A percentile compares a stretch with the other conserved stretches of the same genome.
phyloP scores from a whole-genome alignment of 1,140 invertebrate species.

The Aphelinus atriplicis region DNA sequence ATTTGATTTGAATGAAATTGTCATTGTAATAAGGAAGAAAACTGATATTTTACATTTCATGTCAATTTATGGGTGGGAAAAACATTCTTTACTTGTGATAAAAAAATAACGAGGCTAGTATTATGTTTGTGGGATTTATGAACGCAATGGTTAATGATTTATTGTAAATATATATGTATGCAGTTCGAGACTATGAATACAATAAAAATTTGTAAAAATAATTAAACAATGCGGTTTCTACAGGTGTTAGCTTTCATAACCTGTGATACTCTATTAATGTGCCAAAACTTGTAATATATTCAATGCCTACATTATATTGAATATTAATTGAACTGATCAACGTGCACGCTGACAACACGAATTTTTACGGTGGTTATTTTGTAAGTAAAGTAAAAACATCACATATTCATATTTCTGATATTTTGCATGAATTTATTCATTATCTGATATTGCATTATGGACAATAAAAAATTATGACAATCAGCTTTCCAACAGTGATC shows the following conservation, averaged over 20 bases:
- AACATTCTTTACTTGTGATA: conserved; percentile 13
- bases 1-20: conserved; percentile 8
- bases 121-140: conserved; percentile 8
- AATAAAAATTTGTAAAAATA: conserved; percentile 23
- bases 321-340: too few relatives aligned
- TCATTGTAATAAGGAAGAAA: neutral
- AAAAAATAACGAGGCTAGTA: conserved; percentile 8
- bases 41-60: conserved; percentile 7
- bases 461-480: too few relatives aligned
- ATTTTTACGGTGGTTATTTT: too few relatives aligned
- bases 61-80: conserved; percentile 5
- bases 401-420: too few relatives aligned
- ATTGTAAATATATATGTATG: conserved; percentile 18
- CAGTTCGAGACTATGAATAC: conserved; percentile 6
- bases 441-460: too few relatives aligned
- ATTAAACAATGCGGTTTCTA: neutral
- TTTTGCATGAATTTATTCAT: too few relatives aligned
- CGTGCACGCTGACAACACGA: too few relatives aligned
- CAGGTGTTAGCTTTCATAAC: neutral
- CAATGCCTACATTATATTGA: too few relatives aligned
- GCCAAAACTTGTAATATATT: too few relatives aligned
- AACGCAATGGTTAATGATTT: neutral
- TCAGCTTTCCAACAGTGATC: too few relatives aligned
- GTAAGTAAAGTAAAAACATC: too few relatives aligned
- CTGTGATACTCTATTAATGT: too few relatives aligned